Percentiles rank a stretch among this genome's conserved stretches.
Evolutionary conservation across 2,888 invertebrate species (phyloP).

Genomic region (Nineta flava): DNA sequence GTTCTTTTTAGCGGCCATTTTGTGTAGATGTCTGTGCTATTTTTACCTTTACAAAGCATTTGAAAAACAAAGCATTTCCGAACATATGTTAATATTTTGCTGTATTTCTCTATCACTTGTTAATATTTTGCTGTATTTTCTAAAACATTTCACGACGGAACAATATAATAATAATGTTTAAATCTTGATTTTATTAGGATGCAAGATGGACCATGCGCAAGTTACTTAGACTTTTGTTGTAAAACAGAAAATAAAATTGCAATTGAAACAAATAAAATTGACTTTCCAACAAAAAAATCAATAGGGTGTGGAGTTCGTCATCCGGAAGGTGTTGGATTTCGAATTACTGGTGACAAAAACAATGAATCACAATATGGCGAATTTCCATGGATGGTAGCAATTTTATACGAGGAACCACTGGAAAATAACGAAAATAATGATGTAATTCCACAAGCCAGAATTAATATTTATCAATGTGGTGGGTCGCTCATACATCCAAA

Average conservation of each 20-base stretch:
- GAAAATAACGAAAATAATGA: conserved; percentile 42
- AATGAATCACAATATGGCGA: conserved; percentile 61
- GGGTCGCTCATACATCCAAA: conserved; percentile 61
- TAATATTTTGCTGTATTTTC: no score
- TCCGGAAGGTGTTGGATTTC: conserved; percentile 52
- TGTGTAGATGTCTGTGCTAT: no score
- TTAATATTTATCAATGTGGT: conserved; percentile 57
- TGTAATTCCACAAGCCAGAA: conserved; percentile 31
- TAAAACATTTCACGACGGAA: no score
- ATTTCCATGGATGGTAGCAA: conserved; percentile 26
- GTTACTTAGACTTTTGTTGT: conserved; percentile 42
- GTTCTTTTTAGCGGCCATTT: no score
- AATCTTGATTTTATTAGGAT: conserved; percentile 12
- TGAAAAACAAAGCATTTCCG: no score
- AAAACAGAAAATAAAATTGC: conserved; percentile 21
- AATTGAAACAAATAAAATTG: conserved; percentile 19
- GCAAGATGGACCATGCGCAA: conserved; percentile 27
- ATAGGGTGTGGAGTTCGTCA: conserved; percentile 58
- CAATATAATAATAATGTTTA: no score
- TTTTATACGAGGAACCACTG: conserved; percentile 53
- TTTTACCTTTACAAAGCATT: no score
- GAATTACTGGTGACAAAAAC: conserved; percentile 46
- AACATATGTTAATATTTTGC: no score
- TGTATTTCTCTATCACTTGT: no score
- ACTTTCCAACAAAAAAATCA: conserved; percentile 12